Evolutionary conservation across 2,888 invertebrate species (phyloP).

Genomic region (Campoletis raptor): DNA sequence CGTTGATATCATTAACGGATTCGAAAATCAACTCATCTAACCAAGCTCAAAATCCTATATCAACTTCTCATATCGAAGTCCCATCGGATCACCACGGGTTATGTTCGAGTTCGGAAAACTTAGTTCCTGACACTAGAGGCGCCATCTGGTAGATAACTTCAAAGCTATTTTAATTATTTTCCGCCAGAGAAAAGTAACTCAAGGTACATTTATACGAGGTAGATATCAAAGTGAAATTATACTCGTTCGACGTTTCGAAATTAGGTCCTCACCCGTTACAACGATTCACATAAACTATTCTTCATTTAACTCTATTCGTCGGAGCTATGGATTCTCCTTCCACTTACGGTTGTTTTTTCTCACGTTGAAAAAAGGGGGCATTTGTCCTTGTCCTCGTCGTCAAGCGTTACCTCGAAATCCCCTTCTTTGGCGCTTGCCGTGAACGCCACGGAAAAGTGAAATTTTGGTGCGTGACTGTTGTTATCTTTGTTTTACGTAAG

Average conservation of each 20-base stretch:
- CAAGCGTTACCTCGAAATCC: constrained; percentile 38
- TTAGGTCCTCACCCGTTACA: constrained; percentile 4
- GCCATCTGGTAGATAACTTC: not conserved
- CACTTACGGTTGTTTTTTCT: constrained; percentile 1
- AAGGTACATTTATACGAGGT: not conserved
- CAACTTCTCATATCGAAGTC: constrained; percentile 52
- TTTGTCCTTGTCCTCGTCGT: constrained; percentile 19
- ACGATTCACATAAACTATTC: not conserved
- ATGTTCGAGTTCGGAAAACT: not conserved
- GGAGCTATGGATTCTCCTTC: not conserved
- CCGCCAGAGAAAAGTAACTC: not conserved
- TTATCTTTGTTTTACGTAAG: constrained; percentile 77
- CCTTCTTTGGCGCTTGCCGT: constrained; percentile 25
- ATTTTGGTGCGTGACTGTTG: constrained; percentile 79
- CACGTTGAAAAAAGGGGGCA: constrained; percentile 22
- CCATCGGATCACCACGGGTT: constrained; percentile 28
- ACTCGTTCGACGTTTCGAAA: not conserved
- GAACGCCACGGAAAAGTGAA: constrained; percentile 76
- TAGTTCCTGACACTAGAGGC: not conserved
- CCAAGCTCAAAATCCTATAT: constrained; percentile 49
- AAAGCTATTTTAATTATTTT: not conserved
- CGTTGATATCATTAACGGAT: not conserved
- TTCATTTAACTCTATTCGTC: constrained; percentile 18
- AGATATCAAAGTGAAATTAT: not conserved
- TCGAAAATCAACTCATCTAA: constrained; percentile 10